Evolutionary conservation across 2,797 vertebrate species (phyloP).

Genomic region (Onychomys leucogaster): DNA sequence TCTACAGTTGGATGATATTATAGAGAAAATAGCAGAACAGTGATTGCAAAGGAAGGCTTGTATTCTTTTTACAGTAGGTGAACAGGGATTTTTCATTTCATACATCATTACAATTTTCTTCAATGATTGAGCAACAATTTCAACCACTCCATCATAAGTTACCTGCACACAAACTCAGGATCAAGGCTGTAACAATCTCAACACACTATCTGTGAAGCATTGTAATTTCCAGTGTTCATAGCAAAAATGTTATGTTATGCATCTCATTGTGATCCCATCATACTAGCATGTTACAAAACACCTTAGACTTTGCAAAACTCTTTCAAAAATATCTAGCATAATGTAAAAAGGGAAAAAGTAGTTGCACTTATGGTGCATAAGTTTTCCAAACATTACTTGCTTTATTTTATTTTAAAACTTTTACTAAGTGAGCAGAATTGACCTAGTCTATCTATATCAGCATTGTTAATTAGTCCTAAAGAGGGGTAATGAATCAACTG

Average conservation of each 20-base stretch:
- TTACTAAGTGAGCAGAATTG: not conserved
- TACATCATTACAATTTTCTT: constrained; percentile 72
- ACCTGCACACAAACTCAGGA: constrained; percentile 51
- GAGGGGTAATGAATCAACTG: not conserved
- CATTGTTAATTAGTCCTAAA: not conserved
- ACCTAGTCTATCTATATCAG: not conserved
- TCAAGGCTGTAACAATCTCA: constrained; percentile 37
- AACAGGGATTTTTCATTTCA: constrained; percentile 71
- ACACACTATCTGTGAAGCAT: constrained; percentile 31
- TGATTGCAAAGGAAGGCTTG: constrained; percentile 41
- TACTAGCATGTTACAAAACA: not conserved
- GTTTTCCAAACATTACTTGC: constrained; percentile 46
- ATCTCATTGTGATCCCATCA: constrained; percentile 59
- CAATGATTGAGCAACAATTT: constrained; percentile 60
- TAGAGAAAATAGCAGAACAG: constrained; percentile 20
- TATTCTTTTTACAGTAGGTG: not conserved
- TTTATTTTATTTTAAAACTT: not conserved
- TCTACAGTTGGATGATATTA: not conserved
- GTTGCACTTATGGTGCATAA: not conserved
- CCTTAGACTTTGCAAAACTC: constrained; percentile 63
- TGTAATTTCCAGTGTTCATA: constrained; percentile 65
- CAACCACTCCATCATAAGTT: constrained; percentile 51
- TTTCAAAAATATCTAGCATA: constrained; percentile 65
- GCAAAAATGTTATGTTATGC: constrained; percentile 43
- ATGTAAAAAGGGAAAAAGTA: constrained; percentile 39